These are phyloP conservation scores for Arizona elegans DNA, from an alignment of 2,113 vertebrate genomes.

Conservation along the genomic window DNA sequence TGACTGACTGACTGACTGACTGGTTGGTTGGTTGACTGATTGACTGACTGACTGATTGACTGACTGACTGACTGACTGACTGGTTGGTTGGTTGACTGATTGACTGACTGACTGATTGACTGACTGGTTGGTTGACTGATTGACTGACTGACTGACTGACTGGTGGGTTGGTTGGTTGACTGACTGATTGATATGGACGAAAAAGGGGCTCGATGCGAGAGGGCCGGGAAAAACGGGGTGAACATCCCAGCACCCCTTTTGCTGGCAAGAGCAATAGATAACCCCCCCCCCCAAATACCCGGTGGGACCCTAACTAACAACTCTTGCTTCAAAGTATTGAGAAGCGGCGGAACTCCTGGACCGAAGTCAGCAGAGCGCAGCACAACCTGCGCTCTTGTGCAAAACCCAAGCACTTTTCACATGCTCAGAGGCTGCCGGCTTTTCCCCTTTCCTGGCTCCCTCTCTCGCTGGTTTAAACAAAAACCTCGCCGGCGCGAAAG, in stretches of 20 bases:
- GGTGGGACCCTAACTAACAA: background rate
- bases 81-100: rapidly evolving
- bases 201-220: background rate
- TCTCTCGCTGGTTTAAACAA: background rate
- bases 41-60: too few relatives aligned
- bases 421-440: background rate
- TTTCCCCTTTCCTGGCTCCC: background rate
- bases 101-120: too few relatives aligned
- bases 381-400: too few relatives aligned
- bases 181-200: too few relatives aligned
- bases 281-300: background rate
- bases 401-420: background rate
- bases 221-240: background rate
- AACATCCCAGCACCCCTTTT: background rate
- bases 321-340: background rate
- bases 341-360: background rate
- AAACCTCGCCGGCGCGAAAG: background rate
- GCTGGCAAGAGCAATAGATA: background rate
- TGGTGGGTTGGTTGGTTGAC: too few relatives aligned
- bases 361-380: background rate
- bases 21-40: too few relatives aligned
- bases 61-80: too few relatives aligned
- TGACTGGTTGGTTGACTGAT: too few relatives aligned
- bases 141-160: too few relatives aligned
- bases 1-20: too few relatives aligned